Conservation (phyloP, 2,888 invertebrate genomes). For the Alloscopus bannaensis region DNA sequence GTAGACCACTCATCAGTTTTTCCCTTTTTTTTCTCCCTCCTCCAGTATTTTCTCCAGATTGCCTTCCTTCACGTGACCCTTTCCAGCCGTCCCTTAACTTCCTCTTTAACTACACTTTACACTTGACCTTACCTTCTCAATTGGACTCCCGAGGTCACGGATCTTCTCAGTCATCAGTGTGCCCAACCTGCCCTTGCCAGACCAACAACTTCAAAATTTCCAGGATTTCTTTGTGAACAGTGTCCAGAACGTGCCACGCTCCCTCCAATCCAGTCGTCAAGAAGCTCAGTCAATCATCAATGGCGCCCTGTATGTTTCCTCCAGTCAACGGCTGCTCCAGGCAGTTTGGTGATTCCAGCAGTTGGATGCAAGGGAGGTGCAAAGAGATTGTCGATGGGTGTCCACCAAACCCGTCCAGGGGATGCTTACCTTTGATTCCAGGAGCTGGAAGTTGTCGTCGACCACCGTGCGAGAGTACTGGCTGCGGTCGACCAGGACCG, state of each 20-base stretch:
- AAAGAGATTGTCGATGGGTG: slow-evolving; percentile 16
- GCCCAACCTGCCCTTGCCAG: not conserved
- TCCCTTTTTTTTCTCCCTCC: not conserved
- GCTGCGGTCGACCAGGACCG: not conserved
- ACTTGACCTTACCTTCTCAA: not conserved
- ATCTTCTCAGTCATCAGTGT: not conserved
- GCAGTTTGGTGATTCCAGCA: not conserved
- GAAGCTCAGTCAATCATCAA: not conserved
- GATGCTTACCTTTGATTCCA: not conserved
- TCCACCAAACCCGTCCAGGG: not conserved
- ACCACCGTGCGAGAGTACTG: not conserved
- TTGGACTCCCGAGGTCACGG: too few species aligned
- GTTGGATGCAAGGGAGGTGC: not conserved
- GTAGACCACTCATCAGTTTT: too few species aligned
- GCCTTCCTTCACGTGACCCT: not conserved
- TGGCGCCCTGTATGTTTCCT: not conserved
- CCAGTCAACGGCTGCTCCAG: not conserved
- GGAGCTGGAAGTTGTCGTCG: not conserved
- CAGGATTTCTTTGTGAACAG: not conserved
- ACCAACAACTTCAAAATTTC: not conserved
- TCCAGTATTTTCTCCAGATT: not conserved
- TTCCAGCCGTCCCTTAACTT: not conserved
- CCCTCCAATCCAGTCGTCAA: not conserved
- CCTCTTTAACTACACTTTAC: not conserved
- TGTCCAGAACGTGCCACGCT: too few species aligned